Conservation (phyloP, 2,888 invertebrate genomes). For the Chymomyza procnemis region DNA sequence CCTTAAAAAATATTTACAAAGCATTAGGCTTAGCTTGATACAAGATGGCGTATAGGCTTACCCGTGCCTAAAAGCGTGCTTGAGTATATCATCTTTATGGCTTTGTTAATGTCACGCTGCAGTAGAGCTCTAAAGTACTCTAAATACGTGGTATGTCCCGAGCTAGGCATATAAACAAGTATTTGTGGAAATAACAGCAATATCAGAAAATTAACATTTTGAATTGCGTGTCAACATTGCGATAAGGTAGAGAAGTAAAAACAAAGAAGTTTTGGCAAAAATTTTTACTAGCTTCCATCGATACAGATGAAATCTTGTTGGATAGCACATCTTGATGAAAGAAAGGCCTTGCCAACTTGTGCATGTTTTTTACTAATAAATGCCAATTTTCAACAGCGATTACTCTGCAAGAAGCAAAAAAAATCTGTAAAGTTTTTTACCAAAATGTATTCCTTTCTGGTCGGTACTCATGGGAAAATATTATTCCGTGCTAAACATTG, state of each 20-base stretch:
- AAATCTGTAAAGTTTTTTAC: too few species aligned
- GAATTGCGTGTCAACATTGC: constrained; percentile 47
- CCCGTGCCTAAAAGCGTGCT: not conserved
- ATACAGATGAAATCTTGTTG: constrained; percentile 29
- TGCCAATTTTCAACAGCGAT: not conserved
- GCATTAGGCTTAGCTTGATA: not conserved
- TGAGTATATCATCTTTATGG: constrained; percentile 11
- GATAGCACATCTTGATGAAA: constrained; percentile 5
- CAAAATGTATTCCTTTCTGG: too few species aligned
- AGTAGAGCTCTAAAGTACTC: constrained; percentile 58
- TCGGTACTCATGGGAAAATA: too few species aligned
- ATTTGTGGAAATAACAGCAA: constrained; percentile 11
- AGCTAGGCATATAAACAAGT: constrained; percentile 56
- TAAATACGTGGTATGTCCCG: constrained; percentile 54
- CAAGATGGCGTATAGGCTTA: not conserved
- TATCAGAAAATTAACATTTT: constrained; percentile 67
- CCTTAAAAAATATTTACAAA: constrained; percentile 12
- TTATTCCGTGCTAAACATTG: too few species aligned
- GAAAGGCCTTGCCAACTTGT: constrained; percentile 5
- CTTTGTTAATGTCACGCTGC: constrained; percentile 42
- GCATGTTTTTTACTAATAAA: not conserved
- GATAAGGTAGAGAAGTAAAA: constrained; percentile 52
- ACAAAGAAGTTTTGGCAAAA: constrained; percentile 41
- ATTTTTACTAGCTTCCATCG: constrained; percentile 3
- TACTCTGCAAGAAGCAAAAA: not conserved